Base-by-base conservation (phyloP, 2,113 vertebrate species). In the Chaetodon auriga region DNA sequence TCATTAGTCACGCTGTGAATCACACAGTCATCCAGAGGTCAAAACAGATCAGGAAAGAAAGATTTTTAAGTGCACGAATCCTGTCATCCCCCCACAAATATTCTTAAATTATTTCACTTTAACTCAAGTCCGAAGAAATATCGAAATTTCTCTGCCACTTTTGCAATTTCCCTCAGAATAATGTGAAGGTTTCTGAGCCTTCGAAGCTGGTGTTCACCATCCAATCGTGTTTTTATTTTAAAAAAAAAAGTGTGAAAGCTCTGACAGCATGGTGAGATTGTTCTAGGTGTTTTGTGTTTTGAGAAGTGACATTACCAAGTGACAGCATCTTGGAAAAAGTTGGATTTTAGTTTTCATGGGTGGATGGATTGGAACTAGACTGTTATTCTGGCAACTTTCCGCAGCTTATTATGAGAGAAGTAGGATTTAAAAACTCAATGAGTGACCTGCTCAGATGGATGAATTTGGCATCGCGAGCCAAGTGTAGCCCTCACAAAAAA, bases 1-100 rank as follows among this genome's bases (percentile, higher is more conserved):
- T 75, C 68, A 78, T 92, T 86, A 86, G 81, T 92, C 85, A 90
- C 68, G 11, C 13, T 53, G 36, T 90, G 86, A 90, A 64, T 91
- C 89, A 88, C 53, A 5, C 61, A 78, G 21, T 53, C 61, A 41
- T 23, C 43, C 35, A 25, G 46, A 65, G 78, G 80, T 91, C 54
- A 38, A 18, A 80, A 36, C 51, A 25, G 46, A 74, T 43, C 38
- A 82, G 72, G 53, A 72, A 77, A n/a, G 35, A 25, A 68, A 54
- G 8, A 77, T 9, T 63, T 73, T 30, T 11, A 73, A 83, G 35
- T 30, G 46, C 49, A 75, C 15, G 0, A 76, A 73, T 77, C 21
- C 25, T 15, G 2, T 55, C 38, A 19, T 60, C 30, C 38, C 61
- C 55, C 19, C 46, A 51, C 68, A 68, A n/a, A 45, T 53, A 15